Evolutionary conservation across 1,140 invertebrate genomes (phyloP), one percentile per base, ranked within the genome.

Genomic region (Drosophila ambigua): DNA sequence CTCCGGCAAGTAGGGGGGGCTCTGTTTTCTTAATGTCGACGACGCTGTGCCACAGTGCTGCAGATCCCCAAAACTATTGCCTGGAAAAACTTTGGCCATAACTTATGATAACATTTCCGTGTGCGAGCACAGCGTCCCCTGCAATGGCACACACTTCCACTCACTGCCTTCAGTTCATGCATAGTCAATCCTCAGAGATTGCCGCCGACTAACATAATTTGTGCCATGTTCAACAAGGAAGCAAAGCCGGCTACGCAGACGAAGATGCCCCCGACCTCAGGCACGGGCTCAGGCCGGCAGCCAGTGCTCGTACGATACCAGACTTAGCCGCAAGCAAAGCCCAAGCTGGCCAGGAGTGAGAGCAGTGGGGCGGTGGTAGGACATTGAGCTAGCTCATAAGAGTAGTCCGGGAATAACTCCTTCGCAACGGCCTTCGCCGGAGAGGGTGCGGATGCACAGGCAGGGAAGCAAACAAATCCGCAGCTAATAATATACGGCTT

Each of bases 401-500:
- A 58, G 62, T 64, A 65, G 46, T 39, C 57, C 4, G 28, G 28
- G 53, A n/a, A 61, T 67, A 87, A 87, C 82, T 87, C 77, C 74
- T 81, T 85, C 62, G 48, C 53, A 72, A 24, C 52, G 35, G 4
- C 60, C 26, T 62, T 9, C 13, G 50, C 51, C 62, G 15, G 50
- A 44, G 48, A 58, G 28, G 26, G 53, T 58, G 35, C 24, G 9
- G 16, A 44, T 11, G 1, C 5, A 1, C 0, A 16, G 9, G 7
- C 13, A 9, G 43, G 48, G 41, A 26, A 16, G 67, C 63, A 72
- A 66, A 79, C 67, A 87, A 87, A 88, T 87, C 83, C 83, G 75
- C 67, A 83, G 83, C 83, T 87, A 87, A 87, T 87, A 88, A 87
- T 88, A 87, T 76, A 88, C 83, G 79, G 83, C 83, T 87, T 87